phyloP scores from a whole-genome alignment of 2,797 vertebrate genomes.

The Scolopax rusticola region DNA sequence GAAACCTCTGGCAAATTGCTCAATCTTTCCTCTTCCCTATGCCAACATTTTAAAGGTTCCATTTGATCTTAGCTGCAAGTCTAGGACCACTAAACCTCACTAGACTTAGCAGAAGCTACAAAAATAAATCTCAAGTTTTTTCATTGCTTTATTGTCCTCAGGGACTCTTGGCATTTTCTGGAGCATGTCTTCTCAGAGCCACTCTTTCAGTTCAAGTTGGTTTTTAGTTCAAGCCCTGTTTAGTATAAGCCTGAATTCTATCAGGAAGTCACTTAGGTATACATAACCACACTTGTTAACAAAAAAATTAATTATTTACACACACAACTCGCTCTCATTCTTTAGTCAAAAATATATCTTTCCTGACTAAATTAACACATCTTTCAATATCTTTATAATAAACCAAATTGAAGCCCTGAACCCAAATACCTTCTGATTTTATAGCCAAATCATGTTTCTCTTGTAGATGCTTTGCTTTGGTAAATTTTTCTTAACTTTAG shows the following conservation, averaged over 20 bases:
- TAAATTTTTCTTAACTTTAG: background rate
- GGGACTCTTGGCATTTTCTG: background rate
- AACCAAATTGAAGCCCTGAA: background rate
- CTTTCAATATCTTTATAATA: background rate
- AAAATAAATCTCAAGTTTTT: background rate
- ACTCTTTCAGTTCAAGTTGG: background rate
- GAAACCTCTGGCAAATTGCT: background rate
- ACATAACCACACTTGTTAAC: background rate
- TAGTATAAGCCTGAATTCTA: background rate
- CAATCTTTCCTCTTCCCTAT: background rate
- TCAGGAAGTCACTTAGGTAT: background rate
- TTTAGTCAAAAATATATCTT: background rate
- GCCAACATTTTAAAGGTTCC: constrained; percentile 3
- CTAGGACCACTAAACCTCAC: background rate
- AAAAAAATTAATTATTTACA: background rate
- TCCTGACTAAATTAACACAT: background rate
- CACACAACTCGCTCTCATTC: background rate
- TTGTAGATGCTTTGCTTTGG: background rate
- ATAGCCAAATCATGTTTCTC: background rate
- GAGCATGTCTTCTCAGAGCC: background rate
- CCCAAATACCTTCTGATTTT: background rate
- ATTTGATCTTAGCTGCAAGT: background rate
- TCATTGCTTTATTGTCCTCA: background rate
- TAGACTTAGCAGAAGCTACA: background rate
- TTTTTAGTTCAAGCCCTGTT: background rate